Base-by-base conservation (phyloP, 2,113 vertebrate species). In the Macroglossus sobrinus region DNA sequence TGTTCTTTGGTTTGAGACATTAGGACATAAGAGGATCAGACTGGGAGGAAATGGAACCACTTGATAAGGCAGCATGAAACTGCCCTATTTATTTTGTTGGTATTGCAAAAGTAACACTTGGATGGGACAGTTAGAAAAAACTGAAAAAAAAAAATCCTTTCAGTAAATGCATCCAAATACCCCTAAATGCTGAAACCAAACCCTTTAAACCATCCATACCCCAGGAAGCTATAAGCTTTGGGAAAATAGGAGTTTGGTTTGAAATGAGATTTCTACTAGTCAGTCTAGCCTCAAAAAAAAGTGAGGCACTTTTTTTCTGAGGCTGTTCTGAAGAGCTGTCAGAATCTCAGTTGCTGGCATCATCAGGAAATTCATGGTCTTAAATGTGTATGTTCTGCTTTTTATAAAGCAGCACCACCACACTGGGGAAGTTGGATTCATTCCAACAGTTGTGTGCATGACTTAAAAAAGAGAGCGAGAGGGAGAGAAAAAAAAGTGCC, bases 391-490 rank as follows among this genome's bases (percentile, higher is more conserved):
- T 61, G 93, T 95, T 86, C 88, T 89, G 72, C 68, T 97, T 93
- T 92, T 76, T 97, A 53, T 92, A 74, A 96, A 96, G 71, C 72
- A 93, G 63, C 86, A 92, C 50, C 71, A 75, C 68, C 16, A 33
- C 43, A 16, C 43, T 28, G 14, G 50, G 75, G 78, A 93, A 93
- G 85, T 90, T 95, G 95, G 79, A 95, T n/a, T 78, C 69, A 5
- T 30, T 89, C 89, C 84, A 89, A 87, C 68, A 93, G 82, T 95
- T 97, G 66, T 87, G 63, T 95, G 78, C 76, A 53, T n/a, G 68
- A 96, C 92, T 96, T 97, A 28, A 93, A 94, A 96, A 95, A 97
- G 69, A 92, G 69, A 80, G 87, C 26, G 26, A 26, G 24, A 95
- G 93, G 72, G 85, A 94, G 91, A 61, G 18, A 12, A 61, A 66